These are phyloP conservation scores for Perca flavescens DNA, from an alignment of 2,113 vertebrate genomes.

Conservation along the genomic window DNA sequence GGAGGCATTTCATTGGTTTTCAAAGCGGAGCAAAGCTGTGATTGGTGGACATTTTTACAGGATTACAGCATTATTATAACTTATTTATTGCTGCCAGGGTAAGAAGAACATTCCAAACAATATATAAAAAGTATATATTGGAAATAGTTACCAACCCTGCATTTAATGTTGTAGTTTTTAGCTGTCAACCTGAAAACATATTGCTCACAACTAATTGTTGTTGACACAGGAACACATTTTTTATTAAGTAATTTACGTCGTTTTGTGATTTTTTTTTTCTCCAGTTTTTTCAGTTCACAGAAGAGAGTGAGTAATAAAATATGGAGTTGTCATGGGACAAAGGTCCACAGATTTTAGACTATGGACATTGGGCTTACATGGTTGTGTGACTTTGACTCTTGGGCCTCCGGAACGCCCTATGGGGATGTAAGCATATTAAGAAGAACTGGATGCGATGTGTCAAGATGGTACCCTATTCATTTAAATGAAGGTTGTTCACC, in stretches of 20 bases:
- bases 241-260: background rate
- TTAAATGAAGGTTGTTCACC: background rate
- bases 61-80: no score
- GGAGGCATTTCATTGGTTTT: no score
- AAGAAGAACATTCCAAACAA: no score
- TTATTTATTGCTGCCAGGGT: no score
- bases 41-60: no score
- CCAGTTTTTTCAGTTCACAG: background rate
- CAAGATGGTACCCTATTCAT: background rate
- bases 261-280: background rate
- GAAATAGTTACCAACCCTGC: no score
- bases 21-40: no score
- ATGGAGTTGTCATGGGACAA: background rate
- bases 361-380: background rate
- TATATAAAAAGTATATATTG: no score
- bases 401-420: background rate
- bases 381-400: slow-evolving; percentile 9
- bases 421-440: background rate
- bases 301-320: background rate
- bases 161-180: background rate
- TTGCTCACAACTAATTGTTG: background rate
- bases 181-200: background rate
- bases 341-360: background rate
- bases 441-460: background rate
- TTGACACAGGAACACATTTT: background rate